phyloP scores from a whole-genome alignment of 2,888 invertebrate species.

The Ctena decussata region DNA sequence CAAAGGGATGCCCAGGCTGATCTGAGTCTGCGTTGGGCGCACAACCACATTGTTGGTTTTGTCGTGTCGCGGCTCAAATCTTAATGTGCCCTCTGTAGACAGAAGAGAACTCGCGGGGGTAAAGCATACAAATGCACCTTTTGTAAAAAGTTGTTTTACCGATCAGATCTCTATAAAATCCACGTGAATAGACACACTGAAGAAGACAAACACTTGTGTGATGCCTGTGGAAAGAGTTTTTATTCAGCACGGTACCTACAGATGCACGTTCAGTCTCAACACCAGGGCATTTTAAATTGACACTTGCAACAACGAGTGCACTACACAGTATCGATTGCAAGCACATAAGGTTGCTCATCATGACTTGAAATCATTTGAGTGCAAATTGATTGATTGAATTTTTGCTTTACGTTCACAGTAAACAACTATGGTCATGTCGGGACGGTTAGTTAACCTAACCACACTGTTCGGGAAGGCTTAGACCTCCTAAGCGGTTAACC shows the following conservation, averaged over 20 bases:
- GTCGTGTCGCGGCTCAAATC: too few species aligned
- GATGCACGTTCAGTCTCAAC: background rate
- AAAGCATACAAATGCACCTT: background rate
- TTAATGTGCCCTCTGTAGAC: background rate
- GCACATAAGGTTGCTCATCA: background rate
- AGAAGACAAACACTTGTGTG: background rate
- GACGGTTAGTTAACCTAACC: too few species aligned
- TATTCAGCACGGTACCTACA: background rate
- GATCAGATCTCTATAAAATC: background rate
- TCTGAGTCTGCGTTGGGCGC: too few species aligned
- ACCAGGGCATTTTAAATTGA: background rate
- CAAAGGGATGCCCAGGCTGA: too few species aligned
- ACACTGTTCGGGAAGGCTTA: too few species aligned
- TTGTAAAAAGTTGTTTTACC: background rate
- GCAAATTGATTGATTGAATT: too few species aligned
- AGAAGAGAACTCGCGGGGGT: background rate
- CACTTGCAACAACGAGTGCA: background rate
- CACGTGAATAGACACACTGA: background rate
- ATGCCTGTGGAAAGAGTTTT: background rate
- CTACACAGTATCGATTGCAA: background rate
- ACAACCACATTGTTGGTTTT: too few species aligned
- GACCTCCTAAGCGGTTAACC: too few species aligned
- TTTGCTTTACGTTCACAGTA: too few species aligned
- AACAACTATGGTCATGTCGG: too few species aligned
- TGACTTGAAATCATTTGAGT: too few species aligned